phyloP scores from a whole-genome alignment of 37 sponge, comb jelly and placozoan genomes.

The Diacarnus erythraeanus region DNA sequence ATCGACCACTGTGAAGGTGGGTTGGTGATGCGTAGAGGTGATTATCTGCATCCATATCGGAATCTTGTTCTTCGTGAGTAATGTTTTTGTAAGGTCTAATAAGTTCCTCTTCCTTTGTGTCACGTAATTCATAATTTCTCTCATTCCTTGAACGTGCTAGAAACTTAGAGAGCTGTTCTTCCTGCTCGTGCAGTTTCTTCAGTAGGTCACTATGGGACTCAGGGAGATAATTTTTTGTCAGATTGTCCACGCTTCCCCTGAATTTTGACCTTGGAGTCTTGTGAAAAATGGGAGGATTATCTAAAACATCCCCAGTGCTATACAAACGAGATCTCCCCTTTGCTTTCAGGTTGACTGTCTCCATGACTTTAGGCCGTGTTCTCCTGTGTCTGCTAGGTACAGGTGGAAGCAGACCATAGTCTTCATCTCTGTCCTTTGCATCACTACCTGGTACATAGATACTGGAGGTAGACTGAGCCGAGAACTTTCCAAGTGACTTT shows the following conservation, averaged over 20 bases:
- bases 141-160: slow-evolving; percentile 20
- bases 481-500: background rate
- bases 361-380: background rate
- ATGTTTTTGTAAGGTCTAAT: slow-evolving; percentile 9
- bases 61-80: background rate
- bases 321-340: slow-evolving; percentile 2
- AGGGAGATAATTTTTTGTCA: background rate
- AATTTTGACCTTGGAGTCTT: background rate
- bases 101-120: background rate
- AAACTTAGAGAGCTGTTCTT: slow-evolving; percentile 23
- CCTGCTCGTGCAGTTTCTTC: slow-evolving; percentile 33
- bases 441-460: slow-evolving; percentile 35
- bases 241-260: slow-evolving; percentile 31
- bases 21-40: slow-evolving; percentile 9
- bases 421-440: slow-evolving; percentile 30
- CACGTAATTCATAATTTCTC: slow-evolving; percentile 14
- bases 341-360: background rate
- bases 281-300: background rate
- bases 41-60: background rate
- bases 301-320: slow-evolving; percentile 46
- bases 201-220: slow-evolving; percentile 18
- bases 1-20: background rate
- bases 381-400: slow-evolving; percentile 10
- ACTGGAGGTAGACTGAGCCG: slow-evolving; percentile 18
- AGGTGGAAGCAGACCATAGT: slow-evolving; percentile 31